Percentiles rank a stretch among this genome's conserved stretches.
phyloP scores from a whole-genome alignment of 2,797 vertebrate genomes.

The Syngnathus acus region DNA sequence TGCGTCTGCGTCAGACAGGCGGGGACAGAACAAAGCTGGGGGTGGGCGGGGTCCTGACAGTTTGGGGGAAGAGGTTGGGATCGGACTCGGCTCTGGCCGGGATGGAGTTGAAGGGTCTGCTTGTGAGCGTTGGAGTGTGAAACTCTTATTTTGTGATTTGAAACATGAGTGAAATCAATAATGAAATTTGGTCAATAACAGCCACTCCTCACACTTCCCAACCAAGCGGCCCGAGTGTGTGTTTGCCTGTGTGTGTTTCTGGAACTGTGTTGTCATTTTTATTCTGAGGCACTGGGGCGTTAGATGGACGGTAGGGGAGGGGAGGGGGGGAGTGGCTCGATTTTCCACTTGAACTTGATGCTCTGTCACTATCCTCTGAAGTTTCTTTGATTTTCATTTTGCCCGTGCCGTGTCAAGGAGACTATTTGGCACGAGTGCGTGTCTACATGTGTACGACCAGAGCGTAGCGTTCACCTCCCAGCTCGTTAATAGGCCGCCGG shows the following conservation, averaged over 20 bases:
- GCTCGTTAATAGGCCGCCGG: slow-evolving; percentile 9
- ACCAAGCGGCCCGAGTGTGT: slow-evolving; percentile 44
- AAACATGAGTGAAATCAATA: slow-evolving; percentile 84
- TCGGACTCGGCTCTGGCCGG: slow-evolving; percentile 47
- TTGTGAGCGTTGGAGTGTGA: slow-evolving; percentile 70
- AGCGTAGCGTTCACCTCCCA: background rate
- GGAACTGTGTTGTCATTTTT: slow-evolving; percentile 79
- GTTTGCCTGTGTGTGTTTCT: slow-evolving; percentile 40
- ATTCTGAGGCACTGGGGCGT: slow-evolving; percentile 65
- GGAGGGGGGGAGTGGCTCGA: slow-evolving; percentile 18
- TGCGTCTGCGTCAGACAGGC: slow-evolving; percentile 9
- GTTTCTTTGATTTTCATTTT: slow-evolving; percentile 62
- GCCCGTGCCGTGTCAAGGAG: slow-evolving; percentile 60
- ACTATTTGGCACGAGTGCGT: slow-evolving; percentile 23
- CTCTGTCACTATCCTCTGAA: slow-evolving; percentile 60
- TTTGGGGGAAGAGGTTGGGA: slow-evolving; percentile 50
- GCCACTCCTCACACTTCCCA: slow-evolving; percentile 66
- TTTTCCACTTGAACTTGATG: slow-evolving; percentile 73
- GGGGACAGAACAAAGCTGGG: slow-evolving; percentile 22
- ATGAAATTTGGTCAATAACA: slow-evolving; percentile 79
- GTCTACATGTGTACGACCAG: slow-evolving; percentile 13
- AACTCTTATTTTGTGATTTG: slow-evolving; percentile 81
- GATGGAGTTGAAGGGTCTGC: slow-evolving; percentile 49
- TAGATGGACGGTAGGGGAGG: slow-evolving; percentile 40
- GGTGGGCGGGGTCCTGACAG: slow-evolving; percentile 50